These are phyloP conservation scores for Oligia fasciuncula DNA, from an alignment of 2,888 invertebrate species.

Conservation along the genomic window DNA sequence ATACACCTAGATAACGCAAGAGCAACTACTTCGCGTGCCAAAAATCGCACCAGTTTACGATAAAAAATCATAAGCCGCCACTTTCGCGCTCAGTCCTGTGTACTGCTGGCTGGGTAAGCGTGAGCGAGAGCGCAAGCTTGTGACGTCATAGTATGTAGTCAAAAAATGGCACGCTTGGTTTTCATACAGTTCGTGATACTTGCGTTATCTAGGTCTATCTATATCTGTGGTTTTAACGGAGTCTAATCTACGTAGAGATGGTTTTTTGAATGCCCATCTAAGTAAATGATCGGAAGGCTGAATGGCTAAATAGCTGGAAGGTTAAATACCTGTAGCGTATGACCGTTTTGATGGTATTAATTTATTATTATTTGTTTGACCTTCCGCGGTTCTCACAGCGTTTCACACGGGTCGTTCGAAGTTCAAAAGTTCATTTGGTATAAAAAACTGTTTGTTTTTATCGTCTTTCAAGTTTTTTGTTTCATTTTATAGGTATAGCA, in stretches of 20 bases:
- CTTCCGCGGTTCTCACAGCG: constrained; percentile 46
- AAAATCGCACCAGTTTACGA: too few species aligned
- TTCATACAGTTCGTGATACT: too few species aligned
- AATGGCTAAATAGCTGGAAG: constrained; percentile 28
- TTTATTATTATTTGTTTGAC: constrained; percentile 41
- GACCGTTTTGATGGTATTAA: constrained; percentile 36
- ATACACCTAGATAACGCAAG: too few species aligned
- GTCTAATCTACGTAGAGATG: constrained; percentile 43
- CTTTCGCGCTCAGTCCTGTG: too few species aligned
- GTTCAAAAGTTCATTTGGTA: constrained; percentile 48
- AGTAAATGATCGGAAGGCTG: constrained; percentile 37
- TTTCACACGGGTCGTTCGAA: constrained; percentile 46
- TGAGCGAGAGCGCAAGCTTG: too few species aligned
- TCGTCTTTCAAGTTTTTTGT: neutral
- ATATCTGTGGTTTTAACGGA: constrained; percentile 47
- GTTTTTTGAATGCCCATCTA: constrained; percentile 41
- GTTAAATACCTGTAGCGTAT: constrained; percentile 44
- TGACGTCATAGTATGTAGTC: too few species aligned
- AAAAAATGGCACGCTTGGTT: too few species aligned
- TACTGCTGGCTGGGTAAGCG: too few species aligned
- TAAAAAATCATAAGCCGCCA: too few species aligned
- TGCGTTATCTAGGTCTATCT: too few species aligned
- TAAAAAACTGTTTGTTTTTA: constrained; percentile 15
- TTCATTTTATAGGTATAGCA: constrained; percentile 4
- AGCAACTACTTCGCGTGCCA: too few species aligned